These are phyloP conservation scores for Lochmaea capreae DNA, from an alignment of 2,888 invertebrate genomes.

Conservation along the genomic window DNA sequence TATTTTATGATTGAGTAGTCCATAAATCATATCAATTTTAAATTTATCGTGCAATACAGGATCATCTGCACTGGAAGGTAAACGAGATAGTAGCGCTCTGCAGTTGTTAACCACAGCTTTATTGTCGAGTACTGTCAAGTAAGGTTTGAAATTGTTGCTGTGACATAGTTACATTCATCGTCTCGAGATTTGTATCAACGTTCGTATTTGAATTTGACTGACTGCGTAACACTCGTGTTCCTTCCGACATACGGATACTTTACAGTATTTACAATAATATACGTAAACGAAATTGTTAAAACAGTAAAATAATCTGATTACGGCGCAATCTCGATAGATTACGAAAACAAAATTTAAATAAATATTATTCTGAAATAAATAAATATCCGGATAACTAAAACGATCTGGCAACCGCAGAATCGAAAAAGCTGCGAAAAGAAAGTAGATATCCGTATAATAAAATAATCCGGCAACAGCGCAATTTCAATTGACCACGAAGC, in stretches of 20 bases:
- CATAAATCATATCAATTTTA: slow-evolving; percentile 30
- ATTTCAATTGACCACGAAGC: slow-evolving; percentile 2
- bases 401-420: not conserved
- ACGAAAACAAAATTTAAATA: not conserved
- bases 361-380: not conserved
- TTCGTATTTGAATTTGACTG: not conserved
- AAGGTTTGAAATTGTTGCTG: slow-evolving; percentile 23
- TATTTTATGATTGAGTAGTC: slow-evolving; percentile 14
- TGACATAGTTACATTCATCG: slow-evolving; percentile 16
- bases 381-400: not conserved
- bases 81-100: slow-evolving; percentile 20
- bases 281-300: no score
- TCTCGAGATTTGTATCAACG: not conserved
- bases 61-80: no score
- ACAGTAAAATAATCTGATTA: no score
- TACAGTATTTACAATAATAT: no score
- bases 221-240: slow-evolving; percentile 4
- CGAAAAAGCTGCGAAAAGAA: not conserved
- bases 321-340: not conserved
- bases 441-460: not conserved
- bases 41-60: slow-evolving; percentile 20
- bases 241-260: not conserved
- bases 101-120: slow-evolving; percentile 39
- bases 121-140: slow-evolving; percentile 38
- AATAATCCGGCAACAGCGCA: slow-evolving; percentile 7